Evolutionary conservation across 2,113 vertebrate genomes (phyloP).

Genomic region (Plestiodon gilberti): DNA sequence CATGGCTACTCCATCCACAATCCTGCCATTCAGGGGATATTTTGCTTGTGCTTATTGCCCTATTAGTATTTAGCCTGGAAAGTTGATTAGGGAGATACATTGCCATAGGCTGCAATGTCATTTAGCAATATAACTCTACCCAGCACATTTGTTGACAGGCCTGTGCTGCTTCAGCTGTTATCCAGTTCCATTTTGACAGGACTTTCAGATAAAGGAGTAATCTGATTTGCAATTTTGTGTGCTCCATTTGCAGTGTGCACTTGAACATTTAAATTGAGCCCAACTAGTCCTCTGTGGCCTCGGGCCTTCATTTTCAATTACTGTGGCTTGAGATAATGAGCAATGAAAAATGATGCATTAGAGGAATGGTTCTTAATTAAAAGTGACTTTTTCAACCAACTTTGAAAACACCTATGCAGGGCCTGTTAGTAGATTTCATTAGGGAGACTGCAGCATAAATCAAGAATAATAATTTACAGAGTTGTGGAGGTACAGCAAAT

Average conservation of each 20-base stretch:
- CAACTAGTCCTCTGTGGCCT: neutral
- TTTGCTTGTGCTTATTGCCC: neutral
- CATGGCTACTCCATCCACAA: neutral
- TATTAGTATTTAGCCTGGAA: neutral
- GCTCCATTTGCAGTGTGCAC: neutral
- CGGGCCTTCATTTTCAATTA: conserved; percentile 30
- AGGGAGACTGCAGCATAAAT: neutral
- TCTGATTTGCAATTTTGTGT: conserved; percentile 10
- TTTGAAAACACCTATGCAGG: neutral
- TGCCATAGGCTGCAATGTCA: neutral
- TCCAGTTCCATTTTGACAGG: neutral
- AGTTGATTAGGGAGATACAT: neutral
- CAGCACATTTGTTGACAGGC: neutral
- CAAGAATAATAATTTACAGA: neutral
- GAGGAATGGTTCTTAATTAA: neutral
- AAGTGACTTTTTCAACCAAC: conserved; percentile 14
- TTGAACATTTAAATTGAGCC: neutral
- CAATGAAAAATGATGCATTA: conserved; percentile 25
- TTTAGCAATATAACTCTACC: neutral
- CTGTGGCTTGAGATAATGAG: conserved; percentile 24
- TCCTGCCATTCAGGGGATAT: neutral
- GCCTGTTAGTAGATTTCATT: neutral
- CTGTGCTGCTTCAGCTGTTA: neutral
- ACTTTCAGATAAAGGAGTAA: conserved; percentile 10
- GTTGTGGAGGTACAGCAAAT: neutral